Evolutionary conservation across 2,888 invertebrate species (phyloP).

Genomic region (Molorchus minor): DNA sequence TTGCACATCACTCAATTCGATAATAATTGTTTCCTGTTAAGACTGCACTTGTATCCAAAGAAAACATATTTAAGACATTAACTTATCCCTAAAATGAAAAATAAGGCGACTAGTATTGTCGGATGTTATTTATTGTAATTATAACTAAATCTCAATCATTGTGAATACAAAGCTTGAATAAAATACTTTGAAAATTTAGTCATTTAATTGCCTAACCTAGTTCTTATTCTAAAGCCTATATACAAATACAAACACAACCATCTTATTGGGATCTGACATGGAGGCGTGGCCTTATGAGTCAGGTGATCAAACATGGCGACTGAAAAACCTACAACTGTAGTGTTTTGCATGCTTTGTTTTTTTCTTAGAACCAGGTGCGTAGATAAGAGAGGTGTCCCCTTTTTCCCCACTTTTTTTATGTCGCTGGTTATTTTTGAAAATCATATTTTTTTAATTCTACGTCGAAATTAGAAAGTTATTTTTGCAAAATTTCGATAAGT

Average conservation of each 20-base stretch:
- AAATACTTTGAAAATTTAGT: slow-evolving; percentile 43
- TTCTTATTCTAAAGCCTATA: slow-evolving; percentile 23
- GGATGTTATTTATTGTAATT: slow-evolving; percentile 52
- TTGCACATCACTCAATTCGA: slow-evolving; percentile 38
- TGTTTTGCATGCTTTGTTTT: too few relatives aligned
- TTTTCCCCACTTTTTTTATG: too few relatives aligned
- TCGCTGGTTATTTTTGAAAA: too few relatives aligned
- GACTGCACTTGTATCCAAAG: slow-evolving; percentile 56
- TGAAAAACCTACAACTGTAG: background rate
- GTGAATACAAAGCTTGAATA: slow-evolving; percentile 55
- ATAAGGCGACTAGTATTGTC: slow-evolving; percentile 42
- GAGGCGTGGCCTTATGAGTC: too few relatives aligned
- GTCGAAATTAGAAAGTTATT: too few relatives aligned
- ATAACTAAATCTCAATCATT: slow-evolving; percentile 50
- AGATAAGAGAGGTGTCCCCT: too few relatives aligned
- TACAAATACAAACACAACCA: slow-evolving; percentile 28
- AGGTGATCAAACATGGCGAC: too few relatives aligned
- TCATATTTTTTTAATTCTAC: too few relatives aligned
- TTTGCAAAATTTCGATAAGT: too few relatives aligned
- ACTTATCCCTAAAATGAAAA: slow-evolving; percentile 38
- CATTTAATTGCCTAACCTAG: slow-evolving; percentile 22
- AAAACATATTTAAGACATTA: slow-evolving; percentile 38
- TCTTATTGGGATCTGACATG: too few relatives aligned
- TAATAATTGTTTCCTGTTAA: slow-evolving; percentile 41
- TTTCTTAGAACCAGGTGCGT: too few relatives aligned